Evolutionary conservation across 2,797 vertebrate species (phyloP).

Genomic region (Periparus ater): DNA sequence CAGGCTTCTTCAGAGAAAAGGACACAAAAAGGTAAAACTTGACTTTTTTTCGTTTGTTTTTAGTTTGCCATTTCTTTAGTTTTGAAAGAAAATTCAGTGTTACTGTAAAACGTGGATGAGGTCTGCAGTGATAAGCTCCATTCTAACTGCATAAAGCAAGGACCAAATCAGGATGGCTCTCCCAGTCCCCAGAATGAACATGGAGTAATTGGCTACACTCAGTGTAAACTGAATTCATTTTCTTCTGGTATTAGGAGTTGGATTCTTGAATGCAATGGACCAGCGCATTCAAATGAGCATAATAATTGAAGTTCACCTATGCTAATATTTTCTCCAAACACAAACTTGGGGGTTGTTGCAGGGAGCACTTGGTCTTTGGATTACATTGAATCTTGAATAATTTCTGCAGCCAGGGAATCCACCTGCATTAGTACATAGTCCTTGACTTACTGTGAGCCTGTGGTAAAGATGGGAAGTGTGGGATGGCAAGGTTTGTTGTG

Average conservation of each 20-base stretch:
- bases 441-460: background rate
- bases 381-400: background rate
- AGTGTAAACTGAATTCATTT: background rate
- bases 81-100: background rate
- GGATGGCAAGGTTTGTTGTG: background rate
- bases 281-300: background rate
- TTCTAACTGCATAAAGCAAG: background rate
- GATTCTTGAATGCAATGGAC: background rate
- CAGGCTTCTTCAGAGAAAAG: constrained; percentile 97
- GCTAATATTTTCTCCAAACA: background rate
- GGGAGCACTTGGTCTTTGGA: background rate
- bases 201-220: background rate
- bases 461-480: background rate
- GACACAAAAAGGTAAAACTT: constrained; percentile 91
- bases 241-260: background rate
- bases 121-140: background rate
- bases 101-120: background rate
- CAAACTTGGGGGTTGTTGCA: background rate
- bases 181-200: background rate
- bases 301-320: background rate
- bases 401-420: background rate
- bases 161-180: background rate
- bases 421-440: fast-evolving
- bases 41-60: background rate
- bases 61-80: background rate